Evolutionary conservation across 1,140 invertebrate genomes (phyloP), one percentile per base, ranked within the genome.

Genomic region (Hyles euphorbiae): DNA sequence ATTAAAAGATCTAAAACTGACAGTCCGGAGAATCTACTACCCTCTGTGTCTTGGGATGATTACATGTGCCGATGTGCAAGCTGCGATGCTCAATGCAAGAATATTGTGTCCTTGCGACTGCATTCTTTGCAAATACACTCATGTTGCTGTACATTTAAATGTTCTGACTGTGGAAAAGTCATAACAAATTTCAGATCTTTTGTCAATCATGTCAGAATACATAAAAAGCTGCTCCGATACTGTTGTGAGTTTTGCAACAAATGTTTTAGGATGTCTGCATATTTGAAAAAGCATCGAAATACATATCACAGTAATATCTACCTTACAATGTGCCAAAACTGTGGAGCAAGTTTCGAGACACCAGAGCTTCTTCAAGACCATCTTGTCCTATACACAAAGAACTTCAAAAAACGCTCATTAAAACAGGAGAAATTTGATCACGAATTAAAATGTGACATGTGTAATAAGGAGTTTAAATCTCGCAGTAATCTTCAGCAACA

Each of bases 221-320:
- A 88, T 36, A 83, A 81, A 22, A 79, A 76, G 47, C 44, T 60
- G 5, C 58, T 88, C 0, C 54, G 76, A 33, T 78, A 83, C 46
- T 82, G 76, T 51, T 88, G 86, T 60, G 86, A 88, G 53, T 81
- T 70, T 45, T 88, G 86, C 53, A 87, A 84, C 33, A 76, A 78
- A 45, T 34, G 71, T 10, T 85, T 85, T 34, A 60, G 62, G 8
- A 60, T 67, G 9, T 67, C 69, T 7, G 56, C 71, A 1, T 61
- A 74, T 46, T 48, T 85, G 3, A 82, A 81, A 59, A 70, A 67
- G 22, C 86, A 88, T 63, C 67, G 65, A 58, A 76, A 68, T 5
- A 72, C 62, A 34, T 58, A 62, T 3, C 85, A 88, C 40, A 53
- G 61, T 4, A 65, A 74, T 32, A 52, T 63, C 0, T 78, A 67